A percentile compares a stretch with the other conserved stretches of the same genome.
These are phyloP conservation scores for Scomberomorus guttatus DNA, from an alignment of 2,797 vertebrate species.

Conservation along the genomic window DNA sequence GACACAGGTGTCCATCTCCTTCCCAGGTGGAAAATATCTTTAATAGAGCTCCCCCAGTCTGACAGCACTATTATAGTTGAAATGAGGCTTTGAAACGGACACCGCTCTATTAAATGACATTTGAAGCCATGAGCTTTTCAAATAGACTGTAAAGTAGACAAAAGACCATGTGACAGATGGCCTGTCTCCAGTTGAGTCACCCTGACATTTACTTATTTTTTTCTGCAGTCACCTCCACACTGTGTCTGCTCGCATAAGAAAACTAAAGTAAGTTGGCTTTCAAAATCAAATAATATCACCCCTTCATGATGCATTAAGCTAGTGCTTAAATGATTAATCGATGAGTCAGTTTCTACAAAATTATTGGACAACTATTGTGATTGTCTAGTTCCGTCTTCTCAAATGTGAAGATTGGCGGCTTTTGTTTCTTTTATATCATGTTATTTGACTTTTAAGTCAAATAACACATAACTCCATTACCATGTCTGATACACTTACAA, in stretches of 20 bases:
- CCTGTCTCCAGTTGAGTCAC: slow-evolving; percentile 36
- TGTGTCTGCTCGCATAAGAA: slow-evolving; percentile 8
- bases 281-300: neutral
- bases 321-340: accelerated
- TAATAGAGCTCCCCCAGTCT: slow-evolving; percentile 43
- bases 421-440: neutral
- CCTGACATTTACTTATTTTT: slow-evolving; percentile 53
- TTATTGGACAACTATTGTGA: neutral
- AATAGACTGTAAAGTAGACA: slow-evolving; percentile 50
- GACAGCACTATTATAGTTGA: slow-evolving; percentile 60
- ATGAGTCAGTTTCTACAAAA: neutral
- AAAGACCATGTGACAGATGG: slow-evolving; percentile 57
- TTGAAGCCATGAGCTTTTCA: slow-evolving; percentile 57
- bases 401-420: neutral
- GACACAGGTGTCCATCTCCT: slow-evolving; percentile 48
- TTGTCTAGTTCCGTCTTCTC: neutral
- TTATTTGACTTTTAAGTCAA: too few relatives aligned
- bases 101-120: slow-evolving; percentile 55
- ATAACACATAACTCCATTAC: neutral
- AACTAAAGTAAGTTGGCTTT: neutral
- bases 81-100: slow-evolving; percentile 62
- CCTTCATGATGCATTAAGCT: neutral
- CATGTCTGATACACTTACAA: neutral
- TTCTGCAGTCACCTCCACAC: slow-evolving; percentile 28
- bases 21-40: slow-evolving; percentile 61